Evolutionary conservation across 2,888 invertebrate genomes (phyloP).

Genomic region (Notocelia uddmanniana): DNA sequence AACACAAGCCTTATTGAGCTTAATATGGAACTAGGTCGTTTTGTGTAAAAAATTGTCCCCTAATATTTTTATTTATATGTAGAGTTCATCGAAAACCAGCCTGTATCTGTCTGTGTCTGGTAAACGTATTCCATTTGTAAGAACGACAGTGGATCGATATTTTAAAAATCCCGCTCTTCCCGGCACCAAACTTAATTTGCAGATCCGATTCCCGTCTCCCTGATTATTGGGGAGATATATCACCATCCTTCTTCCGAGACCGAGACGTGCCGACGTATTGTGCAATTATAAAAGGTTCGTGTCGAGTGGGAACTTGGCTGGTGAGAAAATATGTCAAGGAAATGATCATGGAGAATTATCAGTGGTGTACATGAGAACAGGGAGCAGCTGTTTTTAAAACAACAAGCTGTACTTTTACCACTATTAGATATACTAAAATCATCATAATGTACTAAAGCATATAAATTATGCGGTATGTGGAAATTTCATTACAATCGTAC

Average conservation of each 20-base stretch:
- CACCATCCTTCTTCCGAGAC: slow-evolving; percentile 42
- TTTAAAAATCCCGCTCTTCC: slow-evolving; percentile 43
- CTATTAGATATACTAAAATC: no score
- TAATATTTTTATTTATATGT: no score
- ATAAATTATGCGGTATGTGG: no score
- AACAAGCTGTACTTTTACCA: no score
- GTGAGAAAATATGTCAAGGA: background rate
- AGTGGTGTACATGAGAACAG: background rate
- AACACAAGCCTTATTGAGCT: no score
- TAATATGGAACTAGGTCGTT: no score
- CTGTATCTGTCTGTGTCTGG: no score
- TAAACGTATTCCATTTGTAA: background rate
- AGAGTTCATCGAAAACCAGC: no score
- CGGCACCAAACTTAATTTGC: slow-evolving; percentile 40
- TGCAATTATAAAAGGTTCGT: slow-evolving; percentile 41
- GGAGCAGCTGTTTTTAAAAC: no score
- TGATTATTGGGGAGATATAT: slow-evolving; percentile 44
- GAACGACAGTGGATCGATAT: slow-evolving; percentile 23
- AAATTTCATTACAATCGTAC: no score
- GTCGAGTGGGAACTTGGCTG: slow-evolving; percentile 14
- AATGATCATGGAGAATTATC: background rate
- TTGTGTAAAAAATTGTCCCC: no score
- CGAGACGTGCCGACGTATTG: slow-evolving; percentile 39
- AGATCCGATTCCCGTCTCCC: slow-evolving; percentile 44
- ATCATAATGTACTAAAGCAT: no score